These are phyloP conservation scores for Ooceraea biroi DNA, from an alignment of 1,140 invertebrate species.

Conservation along the genomic window DNA sequence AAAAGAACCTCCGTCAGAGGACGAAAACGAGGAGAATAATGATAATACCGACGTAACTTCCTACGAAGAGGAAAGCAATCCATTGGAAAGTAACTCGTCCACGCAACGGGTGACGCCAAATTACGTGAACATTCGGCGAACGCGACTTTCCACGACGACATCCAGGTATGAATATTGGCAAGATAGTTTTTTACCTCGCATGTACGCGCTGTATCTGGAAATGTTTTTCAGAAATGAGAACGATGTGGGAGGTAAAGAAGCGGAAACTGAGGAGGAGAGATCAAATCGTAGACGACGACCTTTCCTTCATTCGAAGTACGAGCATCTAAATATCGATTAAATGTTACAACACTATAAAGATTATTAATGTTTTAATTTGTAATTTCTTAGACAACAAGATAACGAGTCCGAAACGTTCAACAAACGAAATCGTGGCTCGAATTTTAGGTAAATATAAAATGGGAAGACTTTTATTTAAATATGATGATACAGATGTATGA, in stretches of 20 bases:
- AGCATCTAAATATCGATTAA: not conserved
- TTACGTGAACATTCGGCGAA: slow-evolving; percentile 90
- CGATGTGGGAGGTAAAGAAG: slow-evolving; percentile 76
- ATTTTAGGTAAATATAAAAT: slow-evolving; percentile 46
- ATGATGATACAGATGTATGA: not conserved
- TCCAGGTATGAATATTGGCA: slow-evolving; percentile 61
- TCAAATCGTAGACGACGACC: slow-evolving; percentile 68
- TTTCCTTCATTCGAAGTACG: slow-evolving; percentile 35
- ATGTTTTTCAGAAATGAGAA: slow-evolving; percentile 75
- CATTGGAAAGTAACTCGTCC: slow-evolving; percentile 78
- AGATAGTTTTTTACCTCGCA: slow-evolving; percentile 37
- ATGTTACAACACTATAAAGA: not conserved
- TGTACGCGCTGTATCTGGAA: not conserved
- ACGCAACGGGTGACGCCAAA: slow-evolving; percentile 85
- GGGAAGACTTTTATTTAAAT: not conserved
- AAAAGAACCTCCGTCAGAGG: slow-evolving; percentile 70
- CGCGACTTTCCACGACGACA: slow-evolving; percentile 86
- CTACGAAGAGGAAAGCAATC: slow-evolving; percentile 77
- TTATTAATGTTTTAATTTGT: not conserved
- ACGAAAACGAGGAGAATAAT: slow-evolving; percentile 81
- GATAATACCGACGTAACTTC: slow-evolving; percentile 80
- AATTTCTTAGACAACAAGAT: slow-evolving; percentile 38
- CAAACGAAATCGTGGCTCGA: slow-evolving; percentile 37
- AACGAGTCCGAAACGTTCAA: slow-evolving; percentile 36
- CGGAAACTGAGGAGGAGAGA: slow-evolving; percentile 69